phyloP scores from a whole-genome alignment of 2,113 vertebrate genomes.

The Myocastor coypus region DNA sequence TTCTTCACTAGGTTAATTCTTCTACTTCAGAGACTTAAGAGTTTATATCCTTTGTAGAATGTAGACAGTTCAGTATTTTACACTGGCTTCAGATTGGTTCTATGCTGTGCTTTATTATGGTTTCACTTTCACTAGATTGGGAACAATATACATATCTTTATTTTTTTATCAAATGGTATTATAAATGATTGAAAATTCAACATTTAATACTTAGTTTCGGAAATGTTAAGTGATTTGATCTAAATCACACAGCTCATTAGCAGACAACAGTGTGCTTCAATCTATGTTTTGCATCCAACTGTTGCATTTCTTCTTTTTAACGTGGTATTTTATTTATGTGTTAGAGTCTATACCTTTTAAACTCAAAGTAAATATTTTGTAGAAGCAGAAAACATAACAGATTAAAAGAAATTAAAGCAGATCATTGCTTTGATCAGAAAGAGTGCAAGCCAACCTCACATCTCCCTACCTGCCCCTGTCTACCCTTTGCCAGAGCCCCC shows the following conservation, averaged over 20 bases:
- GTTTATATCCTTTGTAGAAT: neutral
- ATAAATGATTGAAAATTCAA: neutral
- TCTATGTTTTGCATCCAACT: neutral
- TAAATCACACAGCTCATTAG: neutral
- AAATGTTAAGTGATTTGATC: neutral
- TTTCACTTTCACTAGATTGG: neutral
- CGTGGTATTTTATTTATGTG: neutral
- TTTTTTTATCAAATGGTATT: neutral
- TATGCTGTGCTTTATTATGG: neutral
- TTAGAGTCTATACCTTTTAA: neutral
- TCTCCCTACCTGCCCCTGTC: neutral
- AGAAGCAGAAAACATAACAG: neutral
- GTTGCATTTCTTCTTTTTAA: neutral
- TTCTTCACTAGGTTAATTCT: neutral
- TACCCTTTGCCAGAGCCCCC: neutral
- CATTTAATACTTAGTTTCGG: neutral
- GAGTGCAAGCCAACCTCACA: neutral
- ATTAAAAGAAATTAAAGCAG: conserved; percentile 24
- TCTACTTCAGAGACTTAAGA: neutral
- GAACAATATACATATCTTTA: conserved; percentile 32
- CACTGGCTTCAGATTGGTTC: neutral
- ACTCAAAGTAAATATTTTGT: conserved; percentile 13
- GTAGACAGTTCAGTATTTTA: neutral
- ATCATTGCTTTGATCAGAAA: conserved; percentile 19
- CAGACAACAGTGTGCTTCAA: neutral